phyloP scores from a whole-genome alignment of 2,797 vertebrate species.

The Anguilla megastoma region DNA sequence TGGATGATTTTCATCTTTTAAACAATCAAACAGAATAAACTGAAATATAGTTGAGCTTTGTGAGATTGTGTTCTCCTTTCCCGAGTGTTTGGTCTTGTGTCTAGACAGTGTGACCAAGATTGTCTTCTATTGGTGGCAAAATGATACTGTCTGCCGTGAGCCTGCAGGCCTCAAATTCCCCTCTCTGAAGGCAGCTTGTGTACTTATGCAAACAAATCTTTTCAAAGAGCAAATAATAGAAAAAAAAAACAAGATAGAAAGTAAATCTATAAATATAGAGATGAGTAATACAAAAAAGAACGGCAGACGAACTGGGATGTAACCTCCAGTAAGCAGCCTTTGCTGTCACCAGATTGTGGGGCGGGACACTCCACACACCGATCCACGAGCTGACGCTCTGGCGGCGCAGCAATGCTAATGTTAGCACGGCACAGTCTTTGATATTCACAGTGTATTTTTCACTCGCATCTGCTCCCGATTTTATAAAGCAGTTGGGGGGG shows the following conservation, averaged over 20 bases:
- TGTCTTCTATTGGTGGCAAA: slow-evolving; percentile 4
- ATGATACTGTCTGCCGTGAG: not conserved
- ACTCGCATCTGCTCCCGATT: not conserved
- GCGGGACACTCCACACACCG: slow-evolving; percentile 7
- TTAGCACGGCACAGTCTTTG: not conserved
- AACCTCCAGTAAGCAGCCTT: slow-evolving; percentile 35
- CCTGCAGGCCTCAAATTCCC: not conserved
- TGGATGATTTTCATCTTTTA: not conserved
- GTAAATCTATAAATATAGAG: slow-evolving; percentile 27
- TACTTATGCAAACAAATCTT: slow-evolving; percentile 35
- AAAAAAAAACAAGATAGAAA: slow-evolving; percentile 40
- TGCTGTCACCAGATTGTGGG: slow-evolving; percentile 37
- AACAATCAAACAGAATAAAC: not conserved
- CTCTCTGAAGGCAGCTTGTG: not conserved
- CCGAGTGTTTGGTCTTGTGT: not conserved
- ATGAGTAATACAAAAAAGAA: slow-evolving; percentile 1
- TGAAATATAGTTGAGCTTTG: not conserved
- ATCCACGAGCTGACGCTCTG: not conserved
- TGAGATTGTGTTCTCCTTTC: not conserved
- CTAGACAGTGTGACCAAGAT: not conserved
- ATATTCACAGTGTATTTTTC: slow-evolving; percentile 1
- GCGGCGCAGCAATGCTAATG: not conserved
- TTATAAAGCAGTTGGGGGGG: slow-evolving; percentile 12
- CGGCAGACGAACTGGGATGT: not conserved
- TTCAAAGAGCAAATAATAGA: not conserved